phyloP scores from a whole-genome alignment of 2,888 invertebrate species.

The Pemphredon lugubris region DNA sequence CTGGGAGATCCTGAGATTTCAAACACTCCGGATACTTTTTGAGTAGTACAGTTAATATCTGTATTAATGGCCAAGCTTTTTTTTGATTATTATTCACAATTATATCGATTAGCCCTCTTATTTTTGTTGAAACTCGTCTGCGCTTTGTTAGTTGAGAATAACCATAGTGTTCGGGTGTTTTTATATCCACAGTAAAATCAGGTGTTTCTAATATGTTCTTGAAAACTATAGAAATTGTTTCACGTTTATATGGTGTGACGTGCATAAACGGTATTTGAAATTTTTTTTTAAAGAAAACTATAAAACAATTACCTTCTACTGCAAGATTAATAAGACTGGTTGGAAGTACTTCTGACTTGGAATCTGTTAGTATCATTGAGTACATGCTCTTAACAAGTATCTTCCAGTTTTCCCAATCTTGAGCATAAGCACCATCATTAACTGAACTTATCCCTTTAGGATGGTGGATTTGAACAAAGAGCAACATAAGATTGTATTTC shows the following conservation, averaged over 20 bases:
- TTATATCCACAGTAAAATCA: slow-evolving; percentile 12
- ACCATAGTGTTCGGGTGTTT: slow-evolving; percentile 27
- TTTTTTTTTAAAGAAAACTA: not conserved
- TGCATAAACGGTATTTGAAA: not conserved
- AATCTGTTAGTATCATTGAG: slow-evolving; percentile 75
- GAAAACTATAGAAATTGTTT: slow-evolving; percentile 68
- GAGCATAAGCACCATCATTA: slow-evolving; percentile 77
- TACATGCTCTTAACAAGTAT: slow-evolving; percentile 78
- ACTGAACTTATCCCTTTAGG: slow-evolving; percentile 80
- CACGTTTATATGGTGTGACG: slow-evolving; percentile 13
- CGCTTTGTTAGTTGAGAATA: slow-evolving; percentile 70
- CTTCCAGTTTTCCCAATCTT: slow-evolving; percentile 81
- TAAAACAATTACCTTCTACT: slow-evolving; percentile 71
- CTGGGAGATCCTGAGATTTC: slow-evolving; percentile 73
- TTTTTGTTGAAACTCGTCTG: slow-evolving; percentile 65
- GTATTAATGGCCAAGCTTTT: slow-evolving; percentile 80
- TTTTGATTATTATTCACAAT: slow-evolving; percentile 74
- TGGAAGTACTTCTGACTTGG: slow-evolving; percentile 60
- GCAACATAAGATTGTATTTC: slow-evolving; percentile 81
- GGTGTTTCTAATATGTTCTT: slow-evolving; percentile 74
- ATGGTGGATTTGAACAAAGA: slow-evolving; percentile 83
- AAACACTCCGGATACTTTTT: slow-evolving; percentile 80
- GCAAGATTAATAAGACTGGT: slow-evolving; percentile 68
- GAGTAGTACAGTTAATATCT: slow-evolving; percentile 77
- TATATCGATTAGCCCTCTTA: slow-evolving; percentile 69